Percentiles rank a stretch among this genome's conserved stretches.
Evolutionary conservation across 1,140 invertebrate genomes (phyloP).

Genomic region (Procambarus virginalis): DNA sequence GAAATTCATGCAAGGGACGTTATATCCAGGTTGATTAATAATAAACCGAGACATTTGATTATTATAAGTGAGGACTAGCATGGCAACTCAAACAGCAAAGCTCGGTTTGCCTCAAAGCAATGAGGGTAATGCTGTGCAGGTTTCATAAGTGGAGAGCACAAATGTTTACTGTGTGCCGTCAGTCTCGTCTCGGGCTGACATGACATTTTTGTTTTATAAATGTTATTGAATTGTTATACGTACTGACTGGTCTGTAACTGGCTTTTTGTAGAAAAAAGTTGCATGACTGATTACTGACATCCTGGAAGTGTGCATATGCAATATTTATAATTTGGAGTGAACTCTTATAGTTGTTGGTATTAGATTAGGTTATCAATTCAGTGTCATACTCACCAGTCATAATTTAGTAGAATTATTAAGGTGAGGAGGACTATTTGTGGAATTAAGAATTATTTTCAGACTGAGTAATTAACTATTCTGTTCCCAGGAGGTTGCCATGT

Average conservation of each 20-base stretch:
- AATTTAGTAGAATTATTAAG: slow-evolving; percentile 8
- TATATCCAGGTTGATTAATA: background rate
- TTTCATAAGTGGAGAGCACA: background rate
- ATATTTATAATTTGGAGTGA: background rate
- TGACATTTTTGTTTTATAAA: background rate
- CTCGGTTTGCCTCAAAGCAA: background rate
- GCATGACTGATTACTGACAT: background rate
- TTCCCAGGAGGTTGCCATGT: slow-evolving; percentile 63
- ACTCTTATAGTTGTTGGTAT: background rate
- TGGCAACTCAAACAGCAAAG: background rate
- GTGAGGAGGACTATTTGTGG: slow-evolving; percentile 29
- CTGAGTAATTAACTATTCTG: slow-evolving; percentile 48
- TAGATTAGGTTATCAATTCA: background rate
- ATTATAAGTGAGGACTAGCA: background rate
- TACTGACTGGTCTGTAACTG: background rate
- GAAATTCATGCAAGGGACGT: background rate
- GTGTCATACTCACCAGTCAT: background rate
- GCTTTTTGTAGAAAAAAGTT: background rate
- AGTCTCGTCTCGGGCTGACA: background rate
- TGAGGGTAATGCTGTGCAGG: background rate
- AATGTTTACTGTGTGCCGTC: background rate
- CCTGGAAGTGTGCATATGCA: background rate
- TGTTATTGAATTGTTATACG: background rate
- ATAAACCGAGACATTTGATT: background rate
- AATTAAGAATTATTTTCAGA: slow-evolving; percentile 10